Percentiles rank a stretch among this genome's conserved stretches.
Evolutionary conservation across 2,113 vertebrate species (phyloP).

Genomic region (Morone chrysops): DNA sequence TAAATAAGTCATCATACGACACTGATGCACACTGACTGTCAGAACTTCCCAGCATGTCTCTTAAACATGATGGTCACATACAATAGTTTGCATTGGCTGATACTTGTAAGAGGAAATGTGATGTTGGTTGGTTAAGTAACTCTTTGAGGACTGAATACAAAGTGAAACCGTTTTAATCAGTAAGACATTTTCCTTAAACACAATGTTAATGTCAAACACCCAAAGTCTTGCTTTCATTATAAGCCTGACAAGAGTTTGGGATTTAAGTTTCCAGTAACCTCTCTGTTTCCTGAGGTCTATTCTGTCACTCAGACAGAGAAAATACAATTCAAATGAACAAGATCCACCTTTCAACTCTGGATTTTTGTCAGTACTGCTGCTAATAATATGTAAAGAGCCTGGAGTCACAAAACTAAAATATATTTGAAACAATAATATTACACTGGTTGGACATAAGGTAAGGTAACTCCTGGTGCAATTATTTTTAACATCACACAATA

Average conservation of each 20-base stretch:
- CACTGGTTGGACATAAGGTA: background rate
- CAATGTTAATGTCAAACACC: background rate
- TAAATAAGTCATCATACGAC: too few relatives aligned
- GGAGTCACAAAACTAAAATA: background rate
- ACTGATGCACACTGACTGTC: background rate
- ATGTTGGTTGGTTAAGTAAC: background rate
- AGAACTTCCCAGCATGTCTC: background rate
- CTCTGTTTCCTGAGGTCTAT: background rate
- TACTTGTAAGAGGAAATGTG: too few relatives aligned
- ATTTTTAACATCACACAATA: background rate
- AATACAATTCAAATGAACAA: background rate
- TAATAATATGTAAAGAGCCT: background rate
- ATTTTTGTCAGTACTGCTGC: background rate
- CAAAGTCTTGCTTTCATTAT: background rate
- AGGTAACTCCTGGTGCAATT: background rate
- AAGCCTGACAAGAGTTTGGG: background rate
- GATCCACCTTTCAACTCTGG: background rate
- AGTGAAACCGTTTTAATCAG: background rate
- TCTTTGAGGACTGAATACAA: background rate
- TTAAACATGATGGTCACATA: too few relatives aligned
- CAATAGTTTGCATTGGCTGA: too few relatives aligned
- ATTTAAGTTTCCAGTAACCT: background rate
- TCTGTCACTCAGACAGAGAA: background rate
- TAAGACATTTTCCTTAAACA: background rate
- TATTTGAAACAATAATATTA: background rate